Base-by-base conservation (phyloP, 2,797 vertebrate species). In the Alca torda region DNA sequence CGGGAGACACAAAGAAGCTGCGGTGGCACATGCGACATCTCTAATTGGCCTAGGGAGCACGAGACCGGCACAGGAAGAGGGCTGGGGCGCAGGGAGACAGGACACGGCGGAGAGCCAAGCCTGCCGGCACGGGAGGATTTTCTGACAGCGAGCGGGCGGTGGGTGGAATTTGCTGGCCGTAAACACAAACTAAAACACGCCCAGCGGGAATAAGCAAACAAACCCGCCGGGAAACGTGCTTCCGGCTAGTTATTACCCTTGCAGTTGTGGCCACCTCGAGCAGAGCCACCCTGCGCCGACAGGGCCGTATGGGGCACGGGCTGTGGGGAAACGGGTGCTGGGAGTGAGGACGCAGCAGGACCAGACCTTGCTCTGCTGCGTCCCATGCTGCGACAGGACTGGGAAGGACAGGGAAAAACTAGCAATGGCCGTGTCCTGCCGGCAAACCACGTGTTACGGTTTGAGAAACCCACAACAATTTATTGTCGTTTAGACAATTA, bases 251-350 rank as follows among this genome's bases (percentile, higher is more conserved):
- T 45, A 20, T 50, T 39, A 24, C 54, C 57, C 69, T 43, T 17
- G 35, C 61, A 67, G 87, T 37, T 76, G 70, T 24, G 17, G 74
- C 73, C 39, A 54, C 74, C 39, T 9, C 0, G 0, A 78, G 37
- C 9, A 33, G 9, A 46, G 76, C 39, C 2, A 16, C 51, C 43
- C 24, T 48, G 35, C 0, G 0, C 51, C 3, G 1, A 10, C 1
- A 0, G 16, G 46, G 73, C 54, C 4, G 1, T 3, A 9, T 0
- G 0, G 51, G 56, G 43, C 70, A 67, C 0, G 0, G 57, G 48
- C 57, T 23, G 31, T 2, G 0, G 16, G 6, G 26, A 26, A 85
- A 51, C 0, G 3, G 13, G 1, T 35, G 57, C 74, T 70, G 45
- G 15, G 48, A 14, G 37, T 10, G 30, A 81, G 33, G 63, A 43